Conservation (phyloP, 23 tunicate genomes). For the Trididemnum miniatum region DNA sequence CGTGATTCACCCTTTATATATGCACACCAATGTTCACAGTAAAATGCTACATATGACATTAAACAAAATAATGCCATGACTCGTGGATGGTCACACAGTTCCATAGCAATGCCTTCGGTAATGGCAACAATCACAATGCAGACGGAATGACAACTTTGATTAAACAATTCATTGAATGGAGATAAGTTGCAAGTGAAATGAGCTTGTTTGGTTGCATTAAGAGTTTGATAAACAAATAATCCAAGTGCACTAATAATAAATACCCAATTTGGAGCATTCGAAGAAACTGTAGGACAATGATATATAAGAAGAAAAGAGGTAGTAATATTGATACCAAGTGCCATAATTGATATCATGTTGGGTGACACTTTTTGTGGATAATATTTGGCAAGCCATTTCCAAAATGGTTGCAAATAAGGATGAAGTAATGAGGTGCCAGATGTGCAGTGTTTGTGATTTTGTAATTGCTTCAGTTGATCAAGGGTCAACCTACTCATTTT, state of each 20-base stretch:
- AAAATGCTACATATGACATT: slow-evolving; percentile 32
- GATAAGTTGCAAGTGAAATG: slow-evolving; percentile 86
- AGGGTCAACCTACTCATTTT: slow-evolving; percentile 44
- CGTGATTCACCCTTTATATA: slow-evolving; percentile 54
- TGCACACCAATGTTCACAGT: slow-evolving; percentile 59
- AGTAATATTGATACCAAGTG: slow-evolving; percentile 39
- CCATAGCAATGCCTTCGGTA: slow-evolving; percentile 30
- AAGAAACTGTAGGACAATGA: slow-evolving; percentile 63
- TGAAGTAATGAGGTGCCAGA: slow-evolving; percentile 57
- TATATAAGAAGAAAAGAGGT: slow-evolving; percentile 37
- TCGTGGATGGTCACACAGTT: slow-evolving; percentile 32
- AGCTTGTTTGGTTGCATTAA: slow-evolving; percentile 95
- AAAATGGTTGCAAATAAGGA: slow-evolving; percentile 52
- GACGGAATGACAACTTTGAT: slow-evolving; percentile 90
- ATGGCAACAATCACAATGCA: slow-evolving; percentile 51
- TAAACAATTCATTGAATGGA: slow-evolving; percentile 95
- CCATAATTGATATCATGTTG: slow-evolving; percentile 52
- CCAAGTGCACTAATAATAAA: slow-evolving; percentile 45
- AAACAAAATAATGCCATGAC: slow-evolving; percentile 31
- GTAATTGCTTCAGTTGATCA: slow-evolving; percentile 44
- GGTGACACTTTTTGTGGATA: slow-evolving; percentile 66
- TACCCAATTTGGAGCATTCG: slow-evolving; percentile 55
- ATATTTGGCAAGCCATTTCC: slow-evolving; percentile 45
- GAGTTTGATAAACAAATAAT: slow-evolving; percentile 59
- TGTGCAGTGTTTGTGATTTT: slow-evolving; percentile 50